Base-by-base conservation (phyloP, 53 echinoderm and acorn worm genomes). In the Holothuria leucospilota region DNA sequence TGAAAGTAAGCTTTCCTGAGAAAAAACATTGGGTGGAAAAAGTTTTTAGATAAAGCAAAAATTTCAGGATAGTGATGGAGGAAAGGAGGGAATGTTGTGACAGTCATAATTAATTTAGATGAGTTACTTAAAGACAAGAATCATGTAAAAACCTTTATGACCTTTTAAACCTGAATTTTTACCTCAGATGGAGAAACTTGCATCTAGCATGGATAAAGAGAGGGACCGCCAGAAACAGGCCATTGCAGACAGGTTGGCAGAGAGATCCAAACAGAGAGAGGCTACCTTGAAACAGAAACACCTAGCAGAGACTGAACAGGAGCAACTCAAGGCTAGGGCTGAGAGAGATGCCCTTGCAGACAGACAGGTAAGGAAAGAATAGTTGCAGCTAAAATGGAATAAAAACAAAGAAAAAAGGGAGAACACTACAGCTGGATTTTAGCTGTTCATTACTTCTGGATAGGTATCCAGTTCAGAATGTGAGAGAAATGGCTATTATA, bases 331-430 rank as follows among this genome's bases (percentile, higher is more conserved):
- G 2, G 95, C 92, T 63, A 85, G 79, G 51, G 82, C 89, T 1
- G 95, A 97, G 85, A 93, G 97, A 63, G 97, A 97, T 51, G 78
- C 89, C 11, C 81, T 97, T 2, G 65, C 58, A 59, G 93, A 95
- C 51, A 74, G 89, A 39, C 95, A 97, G 95, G 96, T 96, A 42
- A 34, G 65, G 11, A 46, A 7, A 46, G 46, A 46, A 46, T 46
- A 0, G 0, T 8, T 46, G 46, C 3, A 46, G 8, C 46, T 5
- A 46, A 11, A 11, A 46, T 46, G 46, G 0, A 46, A 46, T 46
- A 0, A 11, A 46, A 46, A 46, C 11, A 4, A 46, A 46, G 46
- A 46, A 2, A 46, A 8, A 46, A 46, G 46, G 46, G 11, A 46
- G 46, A 46, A 46, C 46, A 8, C 11, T 46, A 4, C 46, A 46